Percentiles rank a stretch among this genome's conserved stretches.
These are phyloP conservation scores for Sinelater perroti DNA, from an alignment of 2,888 invertebrate species.

Conservation along the genomic window DNA sequence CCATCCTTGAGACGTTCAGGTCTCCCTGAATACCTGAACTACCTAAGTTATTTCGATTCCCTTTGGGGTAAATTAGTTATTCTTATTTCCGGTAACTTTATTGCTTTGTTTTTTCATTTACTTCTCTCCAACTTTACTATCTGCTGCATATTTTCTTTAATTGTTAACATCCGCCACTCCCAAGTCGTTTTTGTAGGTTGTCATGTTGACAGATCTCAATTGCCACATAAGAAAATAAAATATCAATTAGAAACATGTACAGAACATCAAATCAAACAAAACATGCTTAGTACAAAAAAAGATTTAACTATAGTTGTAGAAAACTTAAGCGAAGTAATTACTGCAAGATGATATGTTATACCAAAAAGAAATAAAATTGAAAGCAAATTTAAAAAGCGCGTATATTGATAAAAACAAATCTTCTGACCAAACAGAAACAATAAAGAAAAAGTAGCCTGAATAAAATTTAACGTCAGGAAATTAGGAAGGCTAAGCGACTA, in stretches of 20 bases:
- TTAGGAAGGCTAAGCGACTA: background rate
- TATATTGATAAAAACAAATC: slow-evolving; percentile 1
- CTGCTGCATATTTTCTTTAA: no score
- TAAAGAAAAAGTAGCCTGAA: background rate
- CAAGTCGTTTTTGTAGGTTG: no score
- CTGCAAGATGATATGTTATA: background rate
- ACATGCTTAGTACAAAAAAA: background rate
- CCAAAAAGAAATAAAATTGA: slow-evolving; percentile 3
- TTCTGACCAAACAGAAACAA: slow-evolving; percentile 1
- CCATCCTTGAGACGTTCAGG: no score
- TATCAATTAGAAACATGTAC: background rate
- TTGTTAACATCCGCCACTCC: no score
- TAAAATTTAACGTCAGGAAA: background rate
- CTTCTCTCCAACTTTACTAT: no score
- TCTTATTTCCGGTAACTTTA: no score
- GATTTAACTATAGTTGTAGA: background rate
- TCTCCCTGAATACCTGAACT: no score
- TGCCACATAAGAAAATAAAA: slow-evolving; percentile 4
- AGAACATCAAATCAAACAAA: background rate
- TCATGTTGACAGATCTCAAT: no score
- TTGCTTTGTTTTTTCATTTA: no score
- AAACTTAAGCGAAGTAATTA: slow-evolving; percentile 2
- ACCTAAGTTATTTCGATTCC: no score
- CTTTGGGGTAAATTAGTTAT: no score
- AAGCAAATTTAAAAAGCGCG: background rate